phyloP scores from a whole-genome alignment of 2,888 invertebrate genomes.

The Carabus problematicus region DNA sequence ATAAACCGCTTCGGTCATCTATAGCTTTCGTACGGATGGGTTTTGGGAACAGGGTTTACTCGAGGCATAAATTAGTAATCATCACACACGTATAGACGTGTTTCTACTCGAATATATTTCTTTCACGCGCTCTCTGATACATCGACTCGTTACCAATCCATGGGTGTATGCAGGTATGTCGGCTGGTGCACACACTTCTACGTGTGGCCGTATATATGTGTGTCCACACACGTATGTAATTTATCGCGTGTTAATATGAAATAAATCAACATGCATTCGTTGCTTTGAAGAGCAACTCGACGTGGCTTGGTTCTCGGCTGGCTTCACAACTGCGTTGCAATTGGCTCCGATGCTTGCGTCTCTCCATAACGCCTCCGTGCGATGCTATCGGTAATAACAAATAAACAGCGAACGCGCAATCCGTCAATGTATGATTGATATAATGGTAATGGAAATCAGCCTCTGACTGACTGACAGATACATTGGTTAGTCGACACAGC shows the following conservation, averaged over 20 bases:
- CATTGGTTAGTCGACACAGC: constrained; percentile 28
- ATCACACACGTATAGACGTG: too few species aligned
- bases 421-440: constrained; percentile 45
- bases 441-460: constrained; percentile 45
- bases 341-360: background rate
- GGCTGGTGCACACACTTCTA: background rate
- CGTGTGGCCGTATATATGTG: constrained; percentile 6
- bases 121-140: too few species aligned
- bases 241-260: constrained; percentile 31
- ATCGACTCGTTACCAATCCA: too few species aligned
- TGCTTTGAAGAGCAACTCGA: background rate
- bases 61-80: too few species aligned
- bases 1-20: too few species aligned
- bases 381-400: constrained; percentile 28
- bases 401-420: constrained; percentile 18
- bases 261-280: constrained; percentile 28
- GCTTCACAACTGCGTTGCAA: background rate
- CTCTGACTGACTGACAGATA: constrained; percentile 35
- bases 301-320: background rate
- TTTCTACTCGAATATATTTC: too few species aligned
- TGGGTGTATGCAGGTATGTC: too few species aligned
- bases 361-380: constrained; percentile 7
- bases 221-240: constrained; percentile 26
- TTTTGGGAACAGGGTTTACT: too few species aligned
- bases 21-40: too few species aligned